Base-by-base conservation (phyloP, 1,140 invertebrate genomes). In the Drosophila obscura region DNA sequence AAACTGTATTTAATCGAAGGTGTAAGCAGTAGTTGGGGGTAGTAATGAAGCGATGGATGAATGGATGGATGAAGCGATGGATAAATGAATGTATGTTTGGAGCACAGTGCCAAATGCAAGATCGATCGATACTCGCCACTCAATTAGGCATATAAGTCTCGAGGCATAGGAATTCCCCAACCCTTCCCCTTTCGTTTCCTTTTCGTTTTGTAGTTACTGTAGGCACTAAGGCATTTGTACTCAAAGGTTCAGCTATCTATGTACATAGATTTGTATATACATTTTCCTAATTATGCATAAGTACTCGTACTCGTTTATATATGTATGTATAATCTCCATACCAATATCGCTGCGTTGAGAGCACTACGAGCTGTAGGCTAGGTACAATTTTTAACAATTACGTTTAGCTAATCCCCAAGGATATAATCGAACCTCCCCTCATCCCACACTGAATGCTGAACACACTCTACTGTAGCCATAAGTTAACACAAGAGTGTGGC, bases 351-450 rank as follows among this genome's bases (percentile, higher is more conserved):
- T 19, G 19, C 49, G 15, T n/a, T n/a, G 6, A 9, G 26, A 22
- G 35, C 56, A 61, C 44, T 35, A 53, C 28, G 43, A 68, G 69
- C 65, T 72, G 76, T 83, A 83, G 80, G 80, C 51, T 83, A 83
- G 80, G 76, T 64, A 80, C 35, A 75, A 84, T 84, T 83, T 84
- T 83, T 35, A 83, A 63, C 61, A 79, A 68, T 69, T 69, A 69
- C 16, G 24, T 48, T 79, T 71, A 82, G 61, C 61, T 57, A 83
- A 61, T 0, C 26, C 4, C 6, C 15, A 4, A 22, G n/a, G 22
- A 35, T 56, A 57, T 65, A 46, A 49, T 58, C 53, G 8, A 39
- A 39, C 6, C 46, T 11, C 15, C 15, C 28, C 26, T 4, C 28
- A 3, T 6, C 15, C 55, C 43, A 58, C 15, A 24, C 39, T 6